Conservation (phyloP, 23 tunicate species). For the Styela clava region DNA sequence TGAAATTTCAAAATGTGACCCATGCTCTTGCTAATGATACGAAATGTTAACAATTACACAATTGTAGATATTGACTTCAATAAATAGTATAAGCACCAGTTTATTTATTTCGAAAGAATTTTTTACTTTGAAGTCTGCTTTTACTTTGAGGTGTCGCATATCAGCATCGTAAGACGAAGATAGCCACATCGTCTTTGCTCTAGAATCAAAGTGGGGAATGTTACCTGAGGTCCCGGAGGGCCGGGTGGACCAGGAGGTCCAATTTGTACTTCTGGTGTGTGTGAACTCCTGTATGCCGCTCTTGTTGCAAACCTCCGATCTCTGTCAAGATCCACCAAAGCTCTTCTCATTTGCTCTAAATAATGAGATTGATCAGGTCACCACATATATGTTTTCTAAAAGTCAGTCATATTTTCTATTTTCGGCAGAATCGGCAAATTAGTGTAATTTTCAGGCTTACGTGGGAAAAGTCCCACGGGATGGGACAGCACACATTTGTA, state of each 20-base stretch:
- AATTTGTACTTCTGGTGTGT: conserved; percentile 1
- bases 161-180: no score
- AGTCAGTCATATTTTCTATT: not conserved
- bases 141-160: no score
- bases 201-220: not conserved
- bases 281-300: conserved; percentile 23
- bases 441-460: not conserved
- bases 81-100: no score
- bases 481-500: not conserved
- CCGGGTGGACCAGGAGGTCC: conserved; percentile 69
- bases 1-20: no score
- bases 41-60: no score
- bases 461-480: not conserved
- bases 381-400: not conserved
- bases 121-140: no score
- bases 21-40: no score
- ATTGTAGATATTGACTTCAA: no score
- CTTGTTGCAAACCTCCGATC: conserved; percentile 4
- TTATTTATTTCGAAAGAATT: no score
- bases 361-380: not conserved
- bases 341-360: conserved; percentile 15
- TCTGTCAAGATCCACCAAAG: conserved; percentile 5
- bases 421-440: not conserved
- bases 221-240: conserved; percentile 57
- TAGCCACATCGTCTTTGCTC: no score